A percentile compares a stretch with the other conserved stretches of the same genome.
Conservation (phyloP, 2,797 vertebrate genomes). For the Carduelis carduelis region DNA sequence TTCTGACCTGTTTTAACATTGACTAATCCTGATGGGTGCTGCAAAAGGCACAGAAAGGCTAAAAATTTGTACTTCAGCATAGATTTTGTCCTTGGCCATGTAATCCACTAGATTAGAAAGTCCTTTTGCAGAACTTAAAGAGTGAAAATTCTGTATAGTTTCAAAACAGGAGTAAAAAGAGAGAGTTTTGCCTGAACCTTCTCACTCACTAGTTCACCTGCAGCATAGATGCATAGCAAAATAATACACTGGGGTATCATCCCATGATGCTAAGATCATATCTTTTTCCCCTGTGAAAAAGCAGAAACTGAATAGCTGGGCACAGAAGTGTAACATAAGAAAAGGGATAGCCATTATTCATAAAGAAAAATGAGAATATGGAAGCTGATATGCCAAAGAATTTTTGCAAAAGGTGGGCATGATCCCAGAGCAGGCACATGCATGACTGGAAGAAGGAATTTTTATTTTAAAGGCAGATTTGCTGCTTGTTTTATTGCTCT, state of each 20-base stretch:
- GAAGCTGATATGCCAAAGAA: not conserved
- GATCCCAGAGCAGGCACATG: not conserved
- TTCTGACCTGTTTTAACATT: not conserved
- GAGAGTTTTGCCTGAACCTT: not conserved
- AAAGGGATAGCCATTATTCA: conserved; percentile 27
- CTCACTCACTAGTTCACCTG: not conserved
- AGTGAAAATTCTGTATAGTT: not conserved
- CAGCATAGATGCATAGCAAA: not conserved
- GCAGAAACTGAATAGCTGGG: conserved; percentile 6
- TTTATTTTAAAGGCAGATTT: conserved; percentile 23
- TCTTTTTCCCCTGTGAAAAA: conserved; percentile 21
- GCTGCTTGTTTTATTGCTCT: not conserved
- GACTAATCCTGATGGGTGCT: not conserved
- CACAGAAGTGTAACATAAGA: conserved; percentile 17
- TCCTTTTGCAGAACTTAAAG: not conserved
- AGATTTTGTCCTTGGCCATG: not conserved
- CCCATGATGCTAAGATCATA: not conserved
- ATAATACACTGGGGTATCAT: not conserved
- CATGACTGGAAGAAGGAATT: not conserved
- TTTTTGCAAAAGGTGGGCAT: not conserved
- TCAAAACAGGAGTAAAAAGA: not conserved
- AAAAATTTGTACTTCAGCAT: not conserved
- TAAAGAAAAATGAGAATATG: conserved; percentile 22
- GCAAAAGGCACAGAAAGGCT: not conserved
- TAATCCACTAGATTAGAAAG: not conserved